Evolutionary conservation across 2,888 invertebrate genomes (phyloP).

Genomic region (Formica aserva): DNA sequence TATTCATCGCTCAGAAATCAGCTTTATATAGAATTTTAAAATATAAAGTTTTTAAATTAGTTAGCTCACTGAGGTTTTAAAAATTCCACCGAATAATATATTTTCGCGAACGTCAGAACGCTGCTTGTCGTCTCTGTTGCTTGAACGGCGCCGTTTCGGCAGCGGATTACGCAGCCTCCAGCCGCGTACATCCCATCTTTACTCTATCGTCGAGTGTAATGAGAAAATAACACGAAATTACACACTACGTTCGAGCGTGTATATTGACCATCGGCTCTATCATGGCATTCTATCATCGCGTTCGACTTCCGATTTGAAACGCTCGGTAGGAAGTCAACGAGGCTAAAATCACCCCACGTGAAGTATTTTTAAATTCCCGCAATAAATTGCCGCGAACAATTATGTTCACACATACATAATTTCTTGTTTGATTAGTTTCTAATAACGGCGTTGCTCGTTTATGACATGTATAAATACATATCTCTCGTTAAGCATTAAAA

Average conservation of each 20-base stretch:
- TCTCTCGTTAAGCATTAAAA: not conserved
- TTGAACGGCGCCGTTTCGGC: slow-evolving; percentile 73
- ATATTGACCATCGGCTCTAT: slow-evolving; percentile 46
- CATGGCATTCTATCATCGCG: slow-evolving; percentile 58
- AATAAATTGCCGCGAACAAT: not conserved
- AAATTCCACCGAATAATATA: not conserved
- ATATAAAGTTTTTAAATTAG: not conserved
- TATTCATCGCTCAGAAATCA: slow-evolving; percentile 9
- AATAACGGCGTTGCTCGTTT: not conserved
- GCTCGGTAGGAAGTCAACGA: slow-evolving; percentile 55
- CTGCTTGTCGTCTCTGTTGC: slow-evolving; percentile 73
- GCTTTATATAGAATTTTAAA: not conserved
- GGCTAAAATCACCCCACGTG: slow-evolving; percentile 44
- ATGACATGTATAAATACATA: not conserved
- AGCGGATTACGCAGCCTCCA: slow-evolving; percentile 68
- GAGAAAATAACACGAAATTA: slow-evolving; percentile 82
- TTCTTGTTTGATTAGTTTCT: slow-evolving; percentile 1
- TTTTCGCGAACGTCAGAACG: slow-evolving; percentile 52
- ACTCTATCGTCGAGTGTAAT: slow-evolving; percentile 70
- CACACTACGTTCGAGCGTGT: slow-evolving; percentile 77
- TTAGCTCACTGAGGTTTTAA: not conserved
- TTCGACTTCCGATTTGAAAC: slow-evolving; percentile 70
- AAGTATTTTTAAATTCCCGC: slow-evolving; percentile 13
- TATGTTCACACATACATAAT: not conserved
- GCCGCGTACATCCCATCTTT: slow-evolving; percentile 63